Conservation (phyloP, 2,113 vertebrate species). For the Phodopus roborovskii region DNA sequence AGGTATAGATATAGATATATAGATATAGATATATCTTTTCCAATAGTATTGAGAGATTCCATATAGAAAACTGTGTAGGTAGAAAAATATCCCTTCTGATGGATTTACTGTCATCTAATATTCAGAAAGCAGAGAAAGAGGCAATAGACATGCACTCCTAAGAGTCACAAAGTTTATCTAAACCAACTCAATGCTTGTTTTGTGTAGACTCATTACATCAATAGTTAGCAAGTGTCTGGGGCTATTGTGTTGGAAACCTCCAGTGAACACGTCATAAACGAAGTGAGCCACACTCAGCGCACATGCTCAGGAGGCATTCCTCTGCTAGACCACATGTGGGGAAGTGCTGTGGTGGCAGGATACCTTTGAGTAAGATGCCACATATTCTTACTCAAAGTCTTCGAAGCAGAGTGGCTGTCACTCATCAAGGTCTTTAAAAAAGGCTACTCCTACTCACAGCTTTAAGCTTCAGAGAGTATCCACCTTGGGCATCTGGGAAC, state of each 20-base stretch:
- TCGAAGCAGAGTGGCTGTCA: neutral
- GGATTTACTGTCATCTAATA: slow-evolving; percentile 51
- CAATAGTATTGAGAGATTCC: neutral
- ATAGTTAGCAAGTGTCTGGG: slow-evolving; percentile 6
- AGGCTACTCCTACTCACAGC: neutral
- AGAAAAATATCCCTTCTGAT: slow-evolving; percentile 7
- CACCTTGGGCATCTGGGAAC: neutral
- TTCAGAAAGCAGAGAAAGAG: slow-evolving; percentile 63
- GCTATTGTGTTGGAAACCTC: neutral
- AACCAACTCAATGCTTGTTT: slow-evolving; percentile 57
- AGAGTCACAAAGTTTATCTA: slow-evolving; percentile 52
- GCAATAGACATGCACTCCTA: neutral
- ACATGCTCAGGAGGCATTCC: neutral
- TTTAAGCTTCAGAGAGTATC: neutral
- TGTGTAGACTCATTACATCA: slow-evolving; percentile 3
- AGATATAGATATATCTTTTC: neutral
- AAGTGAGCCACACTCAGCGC: neutral
- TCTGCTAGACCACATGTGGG: neutral
- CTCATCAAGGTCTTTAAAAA: neutral
- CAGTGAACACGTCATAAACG: neutral
- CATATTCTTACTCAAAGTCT: neutral
- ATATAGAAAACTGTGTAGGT: slow-evolving; percentile 1
- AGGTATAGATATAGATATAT: too few species aligned
- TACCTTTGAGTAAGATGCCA: slow-evolving; percentile 2
- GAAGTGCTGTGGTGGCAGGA: neutral